phyloP scores from a whole-genome alignment of 2,113 vertebrate species.

The Sebastes schlegelii region DNA sequence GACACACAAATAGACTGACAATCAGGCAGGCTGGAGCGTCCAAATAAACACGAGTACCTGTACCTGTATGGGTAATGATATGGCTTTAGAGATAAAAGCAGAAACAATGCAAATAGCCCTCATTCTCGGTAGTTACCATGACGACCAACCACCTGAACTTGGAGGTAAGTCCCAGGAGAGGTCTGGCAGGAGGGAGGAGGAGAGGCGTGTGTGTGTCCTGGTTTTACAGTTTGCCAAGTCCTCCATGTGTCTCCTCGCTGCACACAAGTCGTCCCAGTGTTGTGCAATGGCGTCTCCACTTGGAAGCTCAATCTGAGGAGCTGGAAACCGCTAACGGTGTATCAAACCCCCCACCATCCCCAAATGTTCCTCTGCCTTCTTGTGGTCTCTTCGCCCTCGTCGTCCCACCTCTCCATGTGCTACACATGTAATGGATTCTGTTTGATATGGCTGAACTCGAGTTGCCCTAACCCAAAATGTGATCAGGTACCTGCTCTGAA shows the following conservation, averaged over 20 bases:
- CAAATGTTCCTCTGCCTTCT: not conserved
- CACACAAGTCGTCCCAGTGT: slow-evolving; percentile 46
- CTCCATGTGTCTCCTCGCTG: slow-evolving; percentile 48
- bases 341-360: no score
- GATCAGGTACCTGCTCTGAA: slow-evolving; percentile 53
- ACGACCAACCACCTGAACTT: slow-evolving; percentile 82
- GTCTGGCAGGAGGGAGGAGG: slow-evolving; percentile 66
- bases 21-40: slow-evolving; percentile 55
- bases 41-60: slow-evolving; percentile 65
- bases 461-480: slow-evolving; percentile 49
- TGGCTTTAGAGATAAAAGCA: slow-evolving; percentile 77
- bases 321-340: slow-evolving; percentile 7
- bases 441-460: slow-evolving; percentile 68
- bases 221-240: slow-evolving; percentile 66
- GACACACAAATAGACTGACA: slow-evolving; percentile 59
- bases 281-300: slow-evolving; percentile 5
- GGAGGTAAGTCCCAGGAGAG: slow-evolving; percentile 79
- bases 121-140: slow-evolving; percentile 80
- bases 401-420: slow-evolving; percentile 39
- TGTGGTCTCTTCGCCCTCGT: slow-evolving; percentile 1
- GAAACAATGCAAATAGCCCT: slow-evolving; percentile 77
- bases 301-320: slow-evolving; percentile 34
- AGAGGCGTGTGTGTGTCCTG: slow-evolving; percentile 68
- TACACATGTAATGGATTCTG: slow-evolving; percentile 59
- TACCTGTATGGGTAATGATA: slow-evolving; percentile 65